Conservation (phyloP, 2,113 vertebrate genomes). For the Colossoma macropomum region DNA sequence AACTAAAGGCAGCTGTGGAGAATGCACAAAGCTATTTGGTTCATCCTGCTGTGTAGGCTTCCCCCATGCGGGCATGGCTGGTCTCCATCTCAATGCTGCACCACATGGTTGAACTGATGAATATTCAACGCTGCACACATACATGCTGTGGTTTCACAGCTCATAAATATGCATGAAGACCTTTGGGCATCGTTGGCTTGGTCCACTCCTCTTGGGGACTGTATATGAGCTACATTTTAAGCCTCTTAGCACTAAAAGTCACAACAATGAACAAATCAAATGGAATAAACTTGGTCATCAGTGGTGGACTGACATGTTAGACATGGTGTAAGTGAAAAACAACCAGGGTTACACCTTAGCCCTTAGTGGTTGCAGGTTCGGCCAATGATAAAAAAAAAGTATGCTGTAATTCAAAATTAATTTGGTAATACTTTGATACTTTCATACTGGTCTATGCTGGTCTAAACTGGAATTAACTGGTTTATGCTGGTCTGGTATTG, state of each 20-base stretch:
- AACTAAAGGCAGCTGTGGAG: constrained; percentile 10
- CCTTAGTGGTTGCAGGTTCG: no score
- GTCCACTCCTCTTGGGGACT: background rate
- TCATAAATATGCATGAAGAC: constrained; percentile 37
- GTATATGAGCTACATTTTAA: background rate
- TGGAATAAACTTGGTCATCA: background rate
- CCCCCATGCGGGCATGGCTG: constrained; percentile 1
- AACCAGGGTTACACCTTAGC: no score
- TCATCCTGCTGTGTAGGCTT: background rate
- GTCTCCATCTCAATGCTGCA: constrained; percentile 4
- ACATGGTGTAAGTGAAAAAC: no score
- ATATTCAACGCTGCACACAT: constrained; percentile 37
- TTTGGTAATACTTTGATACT: no score
- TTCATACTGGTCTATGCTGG: no score
- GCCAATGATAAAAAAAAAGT: no score
- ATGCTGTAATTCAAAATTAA: no score
- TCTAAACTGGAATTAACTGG: no score
- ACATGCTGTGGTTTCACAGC: constrained; percentile 16
- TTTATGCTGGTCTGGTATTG: no score
- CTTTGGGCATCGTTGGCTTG: constrained; percentile 17
- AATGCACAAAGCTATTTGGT: background rate
- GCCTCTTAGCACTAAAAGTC: background rate
- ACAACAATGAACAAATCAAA: background rate
- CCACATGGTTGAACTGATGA: constrained; percentile 26
- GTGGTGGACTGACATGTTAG: no score